Percentiles rank a stretch among this genome's conserved stretches.
These are phyloP conservation scores for Porites cylindrica DNA, from an alignment of 92 coral and sea anemone species.

Conservation along the genomic window DNA sequence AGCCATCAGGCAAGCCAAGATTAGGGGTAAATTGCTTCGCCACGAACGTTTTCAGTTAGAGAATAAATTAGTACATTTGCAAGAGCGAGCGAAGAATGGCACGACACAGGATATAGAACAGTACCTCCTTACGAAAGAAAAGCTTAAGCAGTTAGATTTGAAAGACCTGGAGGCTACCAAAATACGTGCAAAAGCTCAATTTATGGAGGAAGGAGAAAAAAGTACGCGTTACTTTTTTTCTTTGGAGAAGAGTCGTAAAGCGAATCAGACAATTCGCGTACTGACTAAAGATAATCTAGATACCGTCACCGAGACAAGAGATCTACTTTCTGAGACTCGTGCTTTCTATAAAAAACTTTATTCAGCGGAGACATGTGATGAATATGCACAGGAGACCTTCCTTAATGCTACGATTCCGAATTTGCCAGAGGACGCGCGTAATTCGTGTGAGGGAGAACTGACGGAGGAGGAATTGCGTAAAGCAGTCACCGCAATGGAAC, in stretches of 20 bases:
- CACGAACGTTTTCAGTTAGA: background rate
- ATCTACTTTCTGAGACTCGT: background rate
- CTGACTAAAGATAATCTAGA: constrained; percentile 36
- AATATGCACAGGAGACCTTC: background rate
- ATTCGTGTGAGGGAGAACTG: background rate
- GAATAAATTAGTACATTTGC: background rate
- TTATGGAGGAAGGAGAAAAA: constrained; percentile 25
- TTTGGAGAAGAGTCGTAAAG: constrained; percentile 17
- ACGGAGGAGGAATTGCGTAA: background rate
- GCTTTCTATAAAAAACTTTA: constrained; percentile 36
- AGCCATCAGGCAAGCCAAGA: background rate
- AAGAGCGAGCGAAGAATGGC: background rate
- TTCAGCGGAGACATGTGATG: constrained; percentile 11
- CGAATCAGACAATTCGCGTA: background rate
- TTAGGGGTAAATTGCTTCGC: background rate
- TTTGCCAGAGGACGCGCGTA: background rate
- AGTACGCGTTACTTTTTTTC: constrained; percentile 39
- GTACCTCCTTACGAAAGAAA: constrained; percentile 15
- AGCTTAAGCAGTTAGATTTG: constrained; percentile 17
- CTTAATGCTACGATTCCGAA: background rate
- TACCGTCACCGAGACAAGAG: background rate
- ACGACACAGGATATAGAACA: background rate
- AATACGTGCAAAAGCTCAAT: constrained; percentile 17
- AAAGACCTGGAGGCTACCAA: constrained; percentile 25
- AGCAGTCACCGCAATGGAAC: constrained; percentile 9